These are phyloP conservation scores for Chaenocephalus aceratus DNA, from an alignment of 2,113 vertebrate genomes.

Conservation along the genomic window DNA sequence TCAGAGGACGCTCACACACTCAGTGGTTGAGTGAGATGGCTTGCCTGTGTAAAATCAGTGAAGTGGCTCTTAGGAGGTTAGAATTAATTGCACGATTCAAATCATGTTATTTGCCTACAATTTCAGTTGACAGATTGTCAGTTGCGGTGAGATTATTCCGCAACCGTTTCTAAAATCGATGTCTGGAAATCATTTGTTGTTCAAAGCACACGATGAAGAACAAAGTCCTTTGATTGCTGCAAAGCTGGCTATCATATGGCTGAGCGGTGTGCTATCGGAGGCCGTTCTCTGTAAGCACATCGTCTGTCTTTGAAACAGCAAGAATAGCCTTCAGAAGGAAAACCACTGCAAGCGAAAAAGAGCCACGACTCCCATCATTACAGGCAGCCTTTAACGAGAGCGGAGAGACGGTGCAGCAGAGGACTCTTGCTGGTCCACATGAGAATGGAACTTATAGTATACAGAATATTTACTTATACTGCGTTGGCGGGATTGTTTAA, in stretches of 20 bases:
- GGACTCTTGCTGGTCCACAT: background rate
- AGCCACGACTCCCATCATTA: slow-evolving; percentile 11
- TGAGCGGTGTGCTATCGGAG: slow-evolving; percentile 23
- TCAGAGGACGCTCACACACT: background rate
- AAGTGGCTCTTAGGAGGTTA: background rate
- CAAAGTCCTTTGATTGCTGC: slow-evolving; percentile 20
- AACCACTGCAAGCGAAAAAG: slow-evolving; percentile 12
- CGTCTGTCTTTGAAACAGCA: slow-evolving; percentile 42
- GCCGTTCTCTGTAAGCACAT: slow-evolving; percentile 56
- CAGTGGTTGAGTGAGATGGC: background rate
- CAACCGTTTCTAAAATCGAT: slow-evolving; percentile 29
- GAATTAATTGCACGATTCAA: background rate
- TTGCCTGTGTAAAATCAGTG: background rate
- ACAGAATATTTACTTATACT: background rate
- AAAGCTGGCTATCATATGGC: slow-evolving; percentile 19
- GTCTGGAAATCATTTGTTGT: slow-evolving; percentile 11
- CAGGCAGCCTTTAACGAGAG: background rate
- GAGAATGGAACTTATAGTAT: background rate
- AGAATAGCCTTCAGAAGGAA: slow-evolving; percentile 5
- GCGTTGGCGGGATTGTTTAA: background rate
- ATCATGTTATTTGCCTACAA: background rate
- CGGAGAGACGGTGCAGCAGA: background rate
- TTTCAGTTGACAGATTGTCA: background rate
- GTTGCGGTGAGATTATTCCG: background rate
- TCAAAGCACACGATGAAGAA: slow-evolving; percentile 3